Percentiles rank a stretch among this genome's conserved stretches.
Evolutionary conservation across 1,140 invertebrate species (phyloP).

Genomic region (Oreohelix idahoensis): DNA sequence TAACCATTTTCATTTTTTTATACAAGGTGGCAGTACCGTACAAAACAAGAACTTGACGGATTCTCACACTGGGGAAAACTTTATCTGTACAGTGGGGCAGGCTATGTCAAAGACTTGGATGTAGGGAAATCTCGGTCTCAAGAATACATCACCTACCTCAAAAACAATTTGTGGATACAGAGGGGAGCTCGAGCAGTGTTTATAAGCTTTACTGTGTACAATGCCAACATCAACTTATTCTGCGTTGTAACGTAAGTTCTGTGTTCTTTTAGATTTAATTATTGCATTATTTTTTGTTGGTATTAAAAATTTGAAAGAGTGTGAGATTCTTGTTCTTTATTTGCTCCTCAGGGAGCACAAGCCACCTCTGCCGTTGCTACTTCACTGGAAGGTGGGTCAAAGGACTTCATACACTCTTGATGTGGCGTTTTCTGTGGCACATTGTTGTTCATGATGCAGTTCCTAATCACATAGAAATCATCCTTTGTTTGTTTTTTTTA

Average conservation of each 20-base stretch:
- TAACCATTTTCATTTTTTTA: neutral
- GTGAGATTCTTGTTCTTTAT: no score
- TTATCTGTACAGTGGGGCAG: constrained; percentile 77
- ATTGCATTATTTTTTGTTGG: no score
- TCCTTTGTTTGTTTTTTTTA: no score
- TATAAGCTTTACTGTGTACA: constrained; percentile 84
- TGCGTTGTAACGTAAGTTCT: constrained; percentile 78
- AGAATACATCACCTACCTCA: constrained; percentile 76
- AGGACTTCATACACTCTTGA: no score
- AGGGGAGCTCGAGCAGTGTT: constrained; percentile 81
- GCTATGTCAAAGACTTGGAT: constrained; percentile 74
- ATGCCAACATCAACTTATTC: constrained; percentile 84
- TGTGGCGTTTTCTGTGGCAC: no score
- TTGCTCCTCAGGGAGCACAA: no score
- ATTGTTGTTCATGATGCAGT: no score
- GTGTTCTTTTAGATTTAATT: no score
- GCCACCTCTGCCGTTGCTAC: no score
- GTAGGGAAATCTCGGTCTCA: constrained; percentile 69
- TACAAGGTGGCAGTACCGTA: constrained; percentile 74
- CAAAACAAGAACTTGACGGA: constrained; percentile 72
- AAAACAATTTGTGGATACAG: constrained; percentile 80
- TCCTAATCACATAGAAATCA: no score
- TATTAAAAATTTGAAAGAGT: no score
- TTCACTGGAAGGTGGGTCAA: no score
- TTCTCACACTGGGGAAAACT: constrained; percentile 76